Base-by-base conservation (phyloP, 2,888 invertebrate species). In the Resseliella maxima region DNA sequence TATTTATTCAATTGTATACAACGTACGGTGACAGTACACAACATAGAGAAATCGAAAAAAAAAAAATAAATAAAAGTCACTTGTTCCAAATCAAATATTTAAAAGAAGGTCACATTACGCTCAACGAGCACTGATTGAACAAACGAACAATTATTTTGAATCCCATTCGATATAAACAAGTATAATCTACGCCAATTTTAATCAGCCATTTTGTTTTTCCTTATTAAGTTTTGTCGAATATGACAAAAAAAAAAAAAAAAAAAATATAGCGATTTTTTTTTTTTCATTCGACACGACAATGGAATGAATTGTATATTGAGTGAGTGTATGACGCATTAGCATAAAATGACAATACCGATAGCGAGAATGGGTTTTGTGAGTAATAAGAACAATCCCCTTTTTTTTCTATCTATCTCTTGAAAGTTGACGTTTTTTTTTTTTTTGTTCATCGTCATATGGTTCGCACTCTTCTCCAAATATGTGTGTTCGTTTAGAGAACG, bases 201-300 rank as follows among this genome's bases (percentile, higher is more conserved):
- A 72, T 72, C 72, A 72, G 72, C 72, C 72, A 72, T 72, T 72
- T 72, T 72, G 72, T 72, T 72, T 72, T 72, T 72, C 72, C 72
- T 72, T 72, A 72, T 72, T 72, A 72, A 72, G 72, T 72, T 72
- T 72, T 72, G 50, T 50, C n/a, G n/a, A n/a, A n/a, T 50, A 18
- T 50, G 46, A 18, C 8, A 50, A 15, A 2, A 35, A 72, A 72
- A 31, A 10, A 31, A 72, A 72, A 5, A 72, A 72, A 72, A 12
- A 3, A 59, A 59, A 24, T 59, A 12, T 27, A 12, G 59, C 12
- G 27, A 8, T 2, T 59, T 5, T 59, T n/a, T 59, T 59, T 59
- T 27, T 59, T 27, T 5, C 24, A 5, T 59, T 59, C 24, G 59
- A 3, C 59, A 59, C 72, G 72, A 72, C 72, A 31, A 31, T 31